Evolutionary conservation across 2,888 invertebrate species (phyloP).

Genomic region (Philereme vetulata): DNA sequence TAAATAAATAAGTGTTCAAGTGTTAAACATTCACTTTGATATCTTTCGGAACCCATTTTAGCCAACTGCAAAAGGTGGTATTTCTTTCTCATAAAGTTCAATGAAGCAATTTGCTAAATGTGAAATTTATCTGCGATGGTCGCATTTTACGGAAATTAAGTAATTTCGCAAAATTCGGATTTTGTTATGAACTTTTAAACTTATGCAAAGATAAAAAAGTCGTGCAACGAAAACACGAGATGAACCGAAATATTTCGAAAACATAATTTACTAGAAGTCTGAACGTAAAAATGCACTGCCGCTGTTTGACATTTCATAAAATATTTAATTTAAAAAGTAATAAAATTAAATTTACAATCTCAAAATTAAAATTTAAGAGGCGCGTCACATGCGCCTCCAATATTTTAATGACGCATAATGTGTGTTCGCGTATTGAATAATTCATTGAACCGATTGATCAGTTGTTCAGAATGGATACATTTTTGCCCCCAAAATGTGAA

Average conservation of each 20-base stretch:
- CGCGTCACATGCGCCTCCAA: slow-evolving; percentile 42
- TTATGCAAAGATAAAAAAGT: slow-evolving; percentile 14
- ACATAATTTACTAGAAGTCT: too few relatives aligned
- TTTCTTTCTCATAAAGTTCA: slow-evolving; percentile 15
- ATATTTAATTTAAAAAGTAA: slow-evolving; percentile 17
- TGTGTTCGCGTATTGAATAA: slow-evolving; percentile 54
- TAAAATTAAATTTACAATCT: slow-evolving; percentile 20
- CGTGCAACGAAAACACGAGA: slow-evolving; percentile 11
- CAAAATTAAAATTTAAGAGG: slow-evolving; percentile 28
- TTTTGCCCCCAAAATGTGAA: slow-evolving; percentile 11
- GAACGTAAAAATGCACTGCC: too few relatives aligned
- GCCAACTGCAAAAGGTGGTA: not conserved
- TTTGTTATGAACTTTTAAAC: slow-evolving; percentile 12
- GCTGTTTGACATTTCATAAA: slow-evolving; percentile 2
- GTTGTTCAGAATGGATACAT: slow-evolving; percentile 18
- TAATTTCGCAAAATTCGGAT: slow-evolving; percentile 15
- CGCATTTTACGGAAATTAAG: slow-evolving; percentile 27
- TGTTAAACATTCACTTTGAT: slow-evolving; percentile 11
- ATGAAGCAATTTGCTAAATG: slow-evolving; percentile 24
- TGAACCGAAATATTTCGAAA: too few relatives aligned
- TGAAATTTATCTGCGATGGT: slow-evolving; percentile 27
- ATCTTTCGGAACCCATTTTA: slow-evolving; percentile 7
- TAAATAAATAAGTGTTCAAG: too few relatives aligned
- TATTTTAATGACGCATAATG: slow-evolving; percentile 59
- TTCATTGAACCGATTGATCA: slow-evolving; percentile 41